Evolutionary conservation across 2,888 invertebrate species (phyloP).

Genomic region (Drepanosiphum platanoidis): DNA sequence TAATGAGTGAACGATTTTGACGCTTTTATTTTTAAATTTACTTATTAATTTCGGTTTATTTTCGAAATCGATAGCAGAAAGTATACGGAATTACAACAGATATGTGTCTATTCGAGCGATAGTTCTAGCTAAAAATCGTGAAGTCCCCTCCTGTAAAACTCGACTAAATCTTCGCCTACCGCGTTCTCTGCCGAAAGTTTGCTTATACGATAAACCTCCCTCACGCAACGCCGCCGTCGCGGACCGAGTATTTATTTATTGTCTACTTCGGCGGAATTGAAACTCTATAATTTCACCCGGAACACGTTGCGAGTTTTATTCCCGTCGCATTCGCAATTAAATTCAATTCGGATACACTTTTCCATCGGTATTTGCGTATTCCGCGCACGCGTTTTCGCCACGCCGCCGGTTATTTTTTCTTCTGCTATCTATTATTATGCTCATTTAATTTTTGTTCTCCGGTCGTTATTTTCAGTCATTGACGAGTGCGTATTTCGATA

Average conservation of each 20-base stretch:
- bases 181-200: too few relatives aligned
- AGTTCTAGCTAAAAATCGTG: too few relatives aligned
- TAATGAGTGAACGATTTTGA: too few relatives aligned
- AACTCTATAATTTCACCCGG: constrained; percentile 8
- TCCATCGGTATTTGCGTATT: constrained; percentile 9
- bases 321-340: neutral
- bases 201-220: neutral
- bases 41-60: too few relatives aligned
- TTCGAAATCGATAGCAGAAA: too few relatives aligned
- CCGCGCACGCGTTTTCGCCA: neutral
- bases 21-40: too few relatives aligned
- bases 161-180: too few relatives aligned
- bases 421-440: constrained; percentile 24
- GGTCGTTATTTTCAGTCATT: neutral
- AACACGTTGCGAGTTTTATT: neutral
- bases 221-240: neutral
- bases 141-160: too few relatives aligned
- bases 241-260: neutral
- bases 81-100: too few relatives aligned
- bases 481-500: too few relatives aligned
- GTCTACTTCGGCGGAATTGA: neutral
- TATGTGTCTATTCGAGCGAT: too few relatives aligned
- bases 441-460: constrained; percentile 32
- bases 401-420: too few relatives aligned
- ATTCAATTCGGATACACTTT: constrained; percentile 21